phyloP scores from a whole-genome alignment of 2,113 vertebrate species.

The Sorex araneus region DNA sequence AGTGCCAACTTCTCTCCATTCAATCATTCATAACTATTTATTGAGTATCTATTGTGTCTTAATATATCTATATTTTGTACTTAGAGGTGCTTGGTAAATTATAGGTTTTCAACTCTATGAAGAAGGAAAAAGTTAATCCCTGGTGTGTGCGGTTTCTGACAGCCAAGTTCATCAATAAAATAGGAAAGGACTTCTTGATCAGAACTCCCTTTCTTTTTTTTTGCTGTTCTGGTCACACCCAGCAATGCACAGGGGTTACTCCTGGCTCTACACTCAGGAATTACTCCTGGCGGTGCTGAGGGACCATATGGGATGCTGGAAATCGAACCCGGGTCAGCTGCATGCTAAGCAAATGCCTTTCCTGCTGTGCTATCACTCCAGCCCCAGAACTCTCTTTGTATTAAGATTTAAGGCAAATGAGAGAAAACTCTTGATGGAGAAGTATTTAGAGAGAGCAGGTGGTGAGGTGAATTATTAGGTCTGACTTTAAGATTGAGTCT shows the following conservation, averaged over 20 bases:
- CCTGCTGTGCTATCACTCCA: too few relatives aligned
- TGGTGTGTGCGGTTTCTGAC: background rate
- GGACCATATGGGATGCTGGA: too few relatives aligned
- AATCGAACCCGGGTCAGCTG: too few relatives aligned
- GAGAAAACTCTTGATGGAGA: background rate
- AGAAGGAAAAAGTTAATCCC: background rate
- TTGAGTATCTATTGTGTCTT: background rate
- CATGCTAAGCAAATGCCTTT: too few relatives aligned
- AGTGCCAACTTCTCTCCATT: background rate
- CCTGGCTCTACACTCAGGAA: too few relatives aligned
- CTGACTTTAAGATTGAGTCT: background rate
- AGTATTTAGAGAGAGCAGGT: conserved; percentile 1
- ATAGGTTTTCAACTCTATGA: conserved; percentile 2
- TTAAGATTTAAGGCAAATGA: conserved; percentile 22
- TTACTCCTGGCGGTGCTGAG: too few relatives aligned
- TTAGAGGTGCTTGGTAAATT: background rate
- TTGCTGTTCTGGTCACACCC: too few relatives aligned
- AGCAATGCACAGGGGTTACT: too few relatives aligned
- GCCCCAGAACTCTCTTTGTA: background rate
- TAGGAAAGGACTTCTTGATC: conserved; percentile 7
- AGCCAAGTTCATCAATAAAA: conserved; percentile 39
- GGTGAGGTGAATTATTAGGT: background rate
- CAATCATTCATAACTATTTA: background rate
- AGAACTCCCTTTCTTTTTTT: too few relatives aligned
- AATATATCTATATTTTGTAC: background rate